phyloP scores from a whole-genome alignment of 2,888 invertebrate species.

The Salpingus planirostris region DNA sequence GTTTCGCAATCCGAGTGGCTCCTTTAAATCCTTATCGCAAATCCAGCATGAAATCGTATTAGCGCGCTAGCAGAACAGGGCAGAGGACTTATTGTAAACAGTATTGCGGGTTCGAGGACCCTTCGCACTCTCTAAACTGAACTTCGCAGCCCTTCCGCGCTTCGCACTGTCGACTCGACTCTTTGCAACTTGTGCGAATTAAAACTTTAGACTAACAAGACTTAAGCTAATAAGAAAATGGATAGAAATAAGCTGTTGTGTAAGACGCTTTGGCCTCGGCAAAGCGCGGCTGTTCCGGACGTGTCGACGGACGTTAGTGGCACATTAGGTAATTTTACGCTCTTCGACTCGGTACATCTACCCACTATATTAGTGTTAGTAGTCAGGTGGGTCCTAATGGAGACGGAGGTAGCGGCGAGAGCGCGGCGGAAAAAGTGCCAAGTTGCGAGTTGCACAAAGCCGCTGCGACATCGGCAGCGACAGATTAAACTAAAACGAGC shows the following conservation, averaged over 20 bases:
- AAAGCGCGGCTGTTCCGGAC: constrained; percentile 21
- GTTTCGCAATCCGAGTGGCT: constrained; percentile 34
- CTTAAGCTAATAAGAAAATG: constrained; percentile 46
- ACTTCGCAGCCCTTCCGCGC: constrained; percentile 34
- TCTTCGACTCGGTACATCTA: too few species aligned
- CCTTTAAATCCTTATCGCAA: constrained; percentile 53
- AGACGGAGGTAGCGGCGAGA: too few species aligned
- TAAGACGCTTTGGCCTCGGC: constrained; percentile 37
- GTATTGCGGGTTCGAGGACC: constrained; percentile 43
- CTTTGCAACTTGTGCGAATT: constrained; percentile 49
- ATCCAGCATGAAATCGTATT: constrained; percentile 61
- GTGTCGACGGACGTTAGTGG: constrained; percentile 21
- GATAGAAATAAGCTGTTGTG: constrained; percentile 44
- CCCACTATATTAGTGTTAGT: too few species aligned
- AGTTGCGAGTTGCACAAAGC: constrained; percentile 1
- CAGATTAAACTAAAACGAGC: too few species aligned
- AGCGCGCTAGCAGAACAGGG: constrained; percentile 42
- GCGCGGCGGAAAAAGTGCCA: too few species aligned
- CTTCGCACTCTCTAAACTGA: constrained; percentile 40
- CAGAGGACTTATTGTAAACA: constrained; percentile 42
- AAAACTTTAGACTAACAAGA: constrained; percentile 56
- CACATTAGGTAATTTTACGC: constrained; percentile 5
- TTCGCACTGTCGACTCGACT: constrained; percentile 40
- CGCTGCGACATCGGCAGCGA: too few species aligned
- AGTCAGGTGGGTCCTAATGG: too few species aligned